These are phyloP conservation scores for Popillia japonica DNA, from an alignment of 1,140 invertebrate species.

Conservation along the genomic window DNA sequence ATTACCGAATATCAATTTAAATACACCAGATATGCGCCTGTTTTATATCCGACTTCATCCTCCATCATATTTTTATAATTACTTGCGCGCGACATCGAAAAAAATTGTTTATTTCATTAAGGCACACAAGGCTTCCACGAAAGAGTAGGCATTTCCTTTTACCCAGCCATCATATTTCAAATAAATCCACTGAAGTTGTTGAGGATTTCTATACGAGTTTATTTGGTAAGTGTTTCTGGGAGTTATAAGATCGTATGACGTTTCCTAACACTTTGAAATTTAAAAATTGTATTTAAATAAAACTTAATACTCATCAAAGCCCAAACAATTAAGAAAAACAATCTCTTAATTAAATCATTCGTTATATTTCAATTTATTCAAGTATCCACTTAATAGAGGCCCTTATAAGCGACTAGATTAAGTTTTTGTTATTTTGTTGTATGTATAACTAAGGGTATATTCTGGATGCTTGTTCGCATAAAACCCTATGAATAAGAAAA, in stretches of 20 bases:
- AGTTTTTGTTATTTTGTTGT: neutral
- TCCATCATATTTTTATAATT: slow-evolving; percentile 34
- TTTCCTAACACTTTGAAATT: neutral
- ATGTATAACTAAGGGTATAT: neutral
- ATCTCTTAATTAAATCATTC: neutral
- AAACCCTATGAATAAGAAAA: neutral
- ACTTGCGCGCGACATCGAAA: slow-evolving; percentile 27
- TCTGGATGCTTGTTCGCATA: neutral
- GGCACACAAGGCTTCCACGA: slow-evolving; percentile 15
- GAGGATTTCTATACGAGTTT: neutral
- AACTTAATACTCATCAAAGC: neutral
- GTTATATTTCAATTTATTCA: neutral
- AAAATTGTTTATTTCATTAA: slow-evolving; percentile 23
- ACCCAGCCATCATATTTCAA: slow-evolving; percentile 13
- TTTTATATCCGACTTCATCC: slow-evolving; percentile 31
- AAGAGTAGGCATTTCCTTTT: slow-evolving; percentile 31
- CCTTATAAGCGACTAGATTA: neutral
- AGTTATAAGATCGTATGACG: neutral
- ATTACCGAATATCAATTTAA: slow-evolving; percentile 15
- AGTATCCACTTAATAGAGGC: slow-evolving; percentile 2
- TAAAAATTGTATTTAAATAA: neutral
- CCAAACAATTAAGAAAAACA: neutral
- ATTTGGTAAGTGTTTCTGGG: slow-evolving; percentile 11
- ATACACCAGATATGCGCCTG: slow-evolving; percentile 25
- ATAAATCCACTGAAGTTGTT: neutral